phyloP scores from a whole-genome alignment of 2,113 vertebrate genomes.

The Hyaena hyaena region DNA sequence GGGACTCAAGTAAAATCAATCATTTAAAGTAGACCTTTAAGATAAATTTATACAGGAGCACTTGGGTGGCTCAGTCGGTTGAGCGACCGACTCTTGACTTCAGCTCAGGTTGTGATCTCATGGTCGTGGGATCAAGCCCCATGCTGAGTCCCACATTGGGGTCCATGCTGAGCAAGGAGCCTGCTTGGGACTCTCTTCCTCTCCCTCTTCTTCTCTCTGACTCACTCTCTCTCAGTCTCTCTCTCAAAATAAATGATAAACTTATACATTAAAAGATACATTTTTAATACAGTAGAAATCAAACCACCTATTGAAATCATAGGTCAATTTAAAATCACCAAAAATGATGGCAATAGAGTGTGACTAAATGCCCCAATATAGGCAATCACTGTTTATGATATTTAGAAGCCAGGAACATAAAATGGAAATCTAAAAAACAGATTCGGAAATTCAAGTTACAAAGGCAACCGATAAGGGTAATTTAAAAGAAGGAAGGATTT shows the following conservation, averaged over 20 bases:
- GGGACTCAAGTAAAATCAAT: conserved; percentile 30
- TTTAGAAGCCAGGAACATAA: not conserved
- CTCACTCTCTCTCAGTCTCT: too few species aligned
- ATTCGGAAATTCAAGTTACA: conserved; percentile 12
- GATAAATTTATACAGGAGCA: not conserved
- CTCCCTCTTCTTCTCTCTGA: too few species aligned
- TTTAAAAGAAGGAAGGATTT: conserved; percentile 2
- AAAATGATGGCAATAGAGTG: not conserved
- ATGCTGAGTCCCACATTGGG: too few species aligned
- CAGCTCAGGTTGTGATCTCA: too few species aligned
- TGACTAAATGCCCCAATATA: not conserved
- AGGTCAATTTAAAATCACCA: not conserved
- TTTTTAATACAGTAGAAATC: conserved; percentile 36
- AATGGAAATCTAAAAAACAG: not conserved
- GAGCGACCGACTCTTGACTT: too few species aligned
- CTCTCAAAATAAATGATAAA: not conserved
- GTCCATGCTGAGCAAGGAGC: too few species aligned
- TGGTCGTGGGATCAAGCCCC: too few species aligned
- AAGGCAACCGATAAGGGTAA: not conserved
- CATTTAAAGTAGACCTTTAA: conserved; percentile 19
- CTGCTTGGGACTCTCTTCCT: too few species aligned
- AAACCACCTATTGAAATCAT: not conserved
- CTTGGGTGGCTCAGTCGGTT: too few species aligned
- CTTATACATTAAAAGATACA: not conserved
- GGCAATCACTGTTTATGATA: not conserved